These are phyloP conservation scores for Sphenopsis melanotis DNA, from an alignment of 2,797 vertebrate genomes.

Conservation along the genomic window DNA sequence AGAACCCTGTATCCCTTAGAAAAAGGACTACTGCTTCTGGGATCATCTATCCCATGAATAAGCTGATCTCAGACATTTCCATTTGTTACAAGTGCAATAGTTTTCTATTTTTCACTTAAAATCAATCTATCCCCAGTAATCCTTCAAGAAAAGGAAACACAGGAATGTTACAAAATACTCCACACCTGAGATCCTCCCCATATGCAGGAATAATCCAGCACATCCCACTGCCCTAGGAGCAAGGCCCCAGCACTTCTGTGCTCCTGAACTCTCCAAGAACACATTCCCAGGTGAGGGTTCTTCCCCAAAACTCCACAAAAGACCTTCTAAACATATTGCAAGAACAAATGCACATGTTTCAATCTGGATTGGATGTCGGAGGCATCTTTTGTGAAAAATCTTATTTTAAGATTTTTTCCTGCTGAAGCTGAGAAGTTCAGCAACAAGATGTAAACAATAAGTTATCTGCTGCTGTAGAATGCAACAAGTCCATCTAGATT, in stretches of 20 bases:
- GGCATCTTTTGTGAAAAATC: no score
- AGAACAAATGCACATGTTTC: neutral
- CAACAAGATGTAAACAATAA: no score
- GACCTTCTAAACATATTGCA: neutral
- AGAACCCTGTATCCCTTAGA: rapidly evolving
- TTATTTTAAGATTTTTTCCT: no score
- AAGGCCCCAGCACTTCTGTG: neutral
- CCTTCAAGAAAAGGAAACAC: neutral
- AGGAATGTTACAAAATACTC: neutral
- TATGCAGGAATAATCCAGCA: neutral
- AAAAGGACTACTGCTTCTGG: neutral
- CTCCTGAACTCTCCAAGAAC: neutral
- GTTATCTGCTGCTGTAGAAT: no score
- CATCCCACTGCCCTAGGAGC: neutral
- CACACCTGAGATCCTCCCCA: neutral
- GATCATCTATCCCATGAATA: rapidly evolving
- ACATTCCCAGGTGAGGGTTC: rapidly evolving
- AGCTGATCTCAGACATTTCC: neutral
- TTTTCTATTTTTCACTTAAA: neutral
- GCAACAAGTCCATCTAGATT: no score
- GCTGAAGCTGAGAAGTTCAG: no score
- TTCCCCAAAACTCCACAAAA: neutral
- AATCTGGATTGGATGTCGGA: neutral
- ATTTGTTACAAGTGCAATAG: no score
- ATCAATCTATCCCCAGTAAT: neutral